Evolutionary conservation across 2,888 invertebrate species (phyloP), one percentile per base, ranked within the genome.

Genomic region (Onchidella celtica): DNA sequence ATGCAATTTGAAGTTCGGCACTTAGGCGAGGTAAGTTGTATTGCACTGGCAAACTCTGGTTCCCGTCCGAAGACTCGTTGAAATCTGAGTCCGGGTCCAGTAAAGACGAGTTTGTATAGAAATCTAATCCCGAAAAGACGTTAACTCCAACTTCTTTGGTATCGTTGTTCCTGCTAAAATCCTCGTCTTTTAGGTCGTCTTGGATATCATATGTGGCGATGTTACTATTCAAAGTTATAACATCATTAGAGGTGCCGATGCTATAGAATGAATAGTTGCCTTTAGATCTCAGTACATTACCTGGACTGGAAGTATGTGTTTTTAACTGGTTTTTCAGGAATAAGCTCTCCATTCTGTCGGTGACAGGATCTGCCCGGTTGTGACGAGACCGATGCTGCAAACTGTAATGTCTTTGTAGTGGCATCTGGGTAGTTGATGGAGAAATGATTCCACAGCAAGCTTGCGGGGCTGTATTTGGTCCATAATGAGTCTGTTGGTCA

Each of bases 1-100:
- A 95, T 0, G 96, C 96, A 73, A 97, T 94, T 59, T 87, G 85
- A 21, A 91, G 84, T 69, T 90, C 89, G 27, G 76, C 75, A 59
- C 85, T 82, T 47, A 83, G 78, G 34, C 79, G 68, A n/a, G 83
- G 78, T 21, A 79, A 66, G 57, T 73, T 79, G 57, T 79, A 79
- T 4, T 29, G 61, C 0, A 27, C 11, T 9, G n/a, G 2, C 0
- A 36, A 24, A 36, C 36, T 73, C 9, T 0, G 2, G 24, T 73
- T 73, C 27, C 61, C 61, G 11, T 73, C 14, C 11, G 34, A 6
- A 3, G 73, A 36, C 73, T 36, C 36, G 27, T 73, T 73, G 29
- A 34, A 61, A 3, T 36, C 34, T 2, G 27, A 36, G 1, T 36
- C 24, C 3, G 72, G n/a, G n/a, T n/a, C 11, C 3, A 24, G 4